Evolutionary conservation across 2,113 vertebrate genomes (phyloP).

Genomic region (Alexandromys fortis): DNA sequence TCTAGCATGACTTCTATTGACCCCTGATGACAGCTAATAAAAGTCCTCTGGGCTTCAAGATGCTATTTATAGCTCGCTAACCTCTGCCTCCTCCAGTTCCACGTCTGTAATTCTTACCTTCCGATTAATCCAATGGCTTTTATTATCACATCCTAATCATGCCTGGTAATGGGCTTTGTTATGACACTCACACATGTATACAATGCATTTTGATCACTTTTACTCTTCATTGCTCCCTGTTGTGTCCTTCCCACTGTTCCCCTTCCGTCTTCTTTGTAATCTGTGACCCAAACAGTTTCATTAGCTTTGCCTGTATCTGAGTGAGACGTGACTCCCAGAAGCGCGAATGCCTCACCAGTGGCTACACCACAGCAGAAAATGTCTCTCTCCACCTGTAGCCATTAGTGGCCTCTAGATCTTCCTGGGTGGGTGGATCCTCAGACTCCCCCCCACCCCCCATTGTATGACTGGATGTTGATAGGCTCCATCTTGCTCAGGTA

Average conservation of each 20-base stretch:
- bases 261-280: neutral
- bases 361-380: neutral
- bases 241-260: neutral
- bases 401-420: neutral
- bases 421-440: too few species aligned
- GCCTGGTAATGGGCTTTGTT: too few species aligned
- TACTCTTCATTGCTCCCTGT: too few species aligned
- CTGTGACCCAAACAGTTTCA: too few species aligned
- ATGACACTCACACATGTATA: neutral
- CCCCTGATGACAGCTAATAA: neutral
- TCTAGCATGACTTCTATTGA: neutral
- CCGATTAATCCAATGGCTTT: neutral
- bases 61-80: neutral
- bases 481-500: neutral
- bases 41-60: neutral
- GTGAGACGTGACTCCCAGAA: neutral
- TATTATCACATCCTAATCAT: neutral
- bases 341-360: too few species aligned
- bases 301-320: neutral
- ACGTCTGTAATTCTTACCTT: neutral
- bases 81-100: neutral
- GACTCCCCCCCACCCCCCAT: rapidly evolving
- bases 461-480: too few species aligned
- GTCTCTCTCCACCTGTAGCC: neutral
- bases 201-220: neutral